Conservation (phyloP, 2,113 vertebrate species). For the Oreocharis arfaki region DNA sequence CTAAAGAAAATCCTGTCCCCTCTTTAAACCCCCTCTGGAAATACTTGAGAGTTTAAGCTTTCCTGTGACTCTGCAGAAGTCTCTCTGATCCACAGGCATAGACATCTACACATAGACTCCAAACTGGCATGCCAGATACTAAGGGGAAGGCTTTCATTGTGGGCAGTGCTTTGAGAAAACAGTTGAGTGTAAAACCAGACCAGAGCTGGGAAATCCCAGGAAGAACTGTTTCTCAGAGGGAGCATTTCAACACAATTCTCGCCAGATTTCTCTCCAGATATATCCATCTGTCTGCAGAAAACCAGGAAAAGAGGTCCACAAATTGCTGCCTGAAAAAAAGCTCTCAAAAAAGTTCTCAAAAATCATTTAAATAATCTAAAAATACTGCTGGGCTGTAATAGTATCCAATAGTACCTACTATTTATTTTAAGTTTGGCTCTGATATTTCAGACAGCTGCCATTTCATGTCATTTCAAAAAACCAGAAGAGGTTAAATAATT, state of each 20-base stretch:
- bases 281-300: background rate
- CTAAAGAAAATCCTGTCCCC: background rate
- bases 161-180: background rate
- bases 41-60: background rate
- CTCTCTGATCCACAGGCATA: rapidly evolving
- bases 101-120: background rate
- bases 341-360: background rate
- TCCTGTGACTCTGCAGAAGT: background rate
- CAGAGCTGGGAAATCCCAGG: background rate
- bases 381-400: background rate
- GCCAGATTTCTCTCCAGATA: background rate
- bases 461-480: background rate
- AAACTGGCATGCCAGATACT: background rate
- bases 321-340: background rate
- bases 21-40: background rate
- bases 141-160: background rate
- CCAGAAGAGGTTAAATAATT: background rate
- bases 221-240: background rate
- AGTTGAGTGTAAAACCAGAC: background rate
- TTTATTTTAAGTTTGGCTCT: background rate
- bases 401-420: background rate
- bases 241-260: background rate
- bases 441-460: background rate
- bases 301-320: background rate
- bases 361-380: background rate